These are phyloP conservation scores for Argya squamiceps DNA, from an alignment of 2,797 vertebrate genomes.

Conservation along the genomic window DNA sequence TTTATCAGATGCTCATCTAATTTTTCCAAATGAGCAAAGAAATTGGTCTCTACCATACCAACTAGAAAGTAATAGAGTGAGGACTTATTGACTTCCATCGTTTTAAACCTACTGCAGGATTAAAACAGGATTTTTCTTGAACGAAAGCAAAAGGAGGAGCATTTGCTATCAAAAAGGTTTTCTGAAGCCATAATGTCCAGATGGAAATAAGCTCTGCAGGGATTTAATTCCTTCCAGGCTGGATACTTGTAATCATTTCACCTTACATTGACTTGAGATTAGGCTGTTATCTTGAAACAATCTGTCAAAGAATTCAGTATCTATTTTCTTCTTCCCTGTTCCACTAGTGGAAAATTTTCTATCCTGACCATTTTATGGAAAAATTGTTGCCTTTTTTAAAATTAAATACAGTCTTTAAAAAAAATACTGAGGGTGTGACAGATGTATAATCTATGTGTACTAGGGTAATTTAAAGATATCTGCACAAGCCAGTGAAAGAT, in stretches of 20 bases:
- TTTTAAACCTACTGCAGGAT: neutral
- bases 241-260: neutral
- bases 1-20: neutral
- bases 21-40: neutral
- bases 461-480: neutral
- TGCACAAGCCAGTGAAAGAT: neutral
- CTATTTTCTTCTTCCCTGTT: neutral
- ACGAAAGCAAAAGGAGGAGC: neutral
- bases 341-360: neutral
- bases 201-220: neutral
- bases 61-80: neutral
- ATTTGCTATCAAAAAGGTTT: neutral
- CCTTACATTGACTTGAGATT: neutral
- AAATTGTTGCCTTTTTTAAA: neutral
- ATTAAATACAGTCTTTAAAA: neutral
- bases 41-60: neutral
- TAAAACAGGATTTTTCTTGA: neutral
- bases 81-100: neutral
- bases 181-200: neutral
- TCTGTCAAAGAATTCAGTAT: neutral
- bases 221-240: slow-evolving; percentile 1
- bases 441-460: neutral
- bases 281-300: neutral
- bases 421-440: rapidly evolving
- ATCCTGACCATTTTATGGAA: neutral